Evolutionary conservation across 2,113 vertebrate species (phyloP).

Genomic region (Hemichromis elongatus): DNA sequence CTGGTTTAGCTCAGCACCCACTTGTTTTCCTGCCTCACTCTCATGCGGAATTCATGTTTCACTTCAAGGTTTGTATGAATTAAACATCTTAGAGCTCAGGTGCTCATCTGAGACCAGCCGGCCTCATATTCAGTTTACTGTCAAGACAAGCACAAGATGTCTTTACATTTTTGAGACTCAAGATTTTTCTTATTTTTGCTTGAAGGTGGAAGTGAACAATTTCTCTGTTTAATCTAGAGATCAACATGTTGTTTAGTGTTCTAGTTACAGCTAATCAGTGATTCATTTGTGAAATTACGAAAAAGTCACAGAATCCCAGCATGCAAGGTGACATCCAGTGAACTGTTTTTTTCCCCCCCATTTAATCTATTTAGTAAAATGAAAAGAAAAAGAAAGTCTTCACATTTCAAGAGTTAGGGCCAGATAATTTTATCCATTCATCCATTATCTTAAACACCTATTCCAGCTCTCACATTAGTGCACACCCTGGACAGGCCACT

Average conservation of each 20-base stretch:
- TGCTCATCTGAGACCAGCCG: conserved; percentile 18
- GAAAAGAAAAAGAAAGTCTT: neutral
- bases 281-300: neutral
- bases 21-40: neutral
- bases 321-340: neutral
- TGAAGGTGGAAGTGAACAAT: neutral
- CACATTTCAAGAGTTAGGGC: neutral
- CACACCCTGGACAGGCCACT: neutral
- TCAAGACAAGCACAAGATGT: neutral
- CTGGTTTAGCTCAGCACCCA: neutral
- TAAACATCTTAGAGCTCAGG: conserved; percentile 28
- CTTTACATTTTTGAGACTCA: neutral
- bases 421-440: neutral
- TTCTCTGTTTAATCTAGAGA: neutral
- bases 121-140: neutral
- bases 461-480: neutral
- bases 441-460: neutral
- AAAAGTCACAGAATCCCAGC: neutral
- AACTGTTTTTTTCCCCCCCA: neutral
- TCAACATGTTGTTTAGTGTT: neutral
- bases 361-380: neutral
- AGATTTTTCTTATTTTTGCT: neutral
- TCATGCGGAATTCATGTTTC: conserved; percentile 31
- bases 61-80: conserved; percentile 28
- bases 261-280: neutral